Conservation (phyloP, 2,797 vertebrate genomes). For the Accipiter badius region DNA sequence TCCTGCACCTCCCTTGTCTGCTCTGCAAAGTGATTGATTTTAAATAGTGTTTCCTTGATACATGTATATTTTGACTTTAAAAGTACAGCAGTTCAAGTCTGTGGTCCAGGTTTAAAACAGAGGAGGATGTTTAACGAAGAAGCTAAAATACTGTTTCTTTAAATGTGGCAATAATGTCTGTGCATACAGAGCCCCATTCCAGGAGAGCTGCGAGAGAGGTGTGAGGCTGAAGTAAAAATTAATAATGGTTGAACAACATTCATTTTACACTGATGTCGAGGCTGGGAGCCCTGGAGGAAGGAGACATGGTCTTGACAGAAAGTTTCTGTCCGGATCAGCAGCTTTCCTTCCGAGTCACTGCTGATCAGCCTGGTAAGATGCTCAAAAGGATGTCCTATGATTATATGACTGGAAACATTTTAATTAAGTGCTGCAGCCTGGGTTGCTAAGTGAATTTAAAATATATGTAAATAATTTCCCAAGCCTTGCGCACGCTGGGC, state of each 20-base stretch:
- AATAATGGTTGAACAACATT: not conserved
- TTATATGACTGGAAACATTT: not conserved
- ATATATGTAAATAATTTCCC: slow-evolving; percentile 31
- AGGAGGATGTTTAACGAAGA: not conserved
- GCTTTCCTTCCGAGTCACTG: not conserved
- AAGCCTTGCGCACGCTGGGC: not conserved
- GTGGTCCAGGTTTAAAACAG: rapidly evolving
- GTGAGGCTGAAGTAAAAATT: not conserved
- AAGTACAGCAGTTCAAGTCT: not conserved
- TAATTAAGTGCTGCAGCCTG: not conserved
- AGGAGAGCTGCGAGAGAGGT: not conserved
- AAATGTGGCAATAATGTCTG: rapidly evolving
- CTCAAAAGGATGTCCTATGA: not conserved
- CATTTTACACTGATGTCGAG: not conserved
- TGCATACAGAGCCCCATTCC: not conserved
- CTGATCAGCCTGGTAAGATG: not conserved
- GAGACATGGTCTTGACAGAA: not conserved
- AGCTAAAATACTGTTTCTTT: not conserved
- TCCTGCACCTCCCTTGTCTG: not conserved
- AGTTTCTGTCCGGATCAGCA: not conserved
- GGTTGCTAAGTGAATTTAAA: slow-evolving; percentile 1
- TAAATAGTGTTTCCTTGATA: not conserved
- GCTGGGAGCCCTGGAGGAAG: not conserved
- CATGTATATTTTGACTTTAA: not conserved
- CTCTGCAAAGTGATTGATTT: not conserved